These are phyloP conservation scores for Artibeus lituratus DNA, from an alignment of 2,797 vertebrate species.

Conservation along the genomic window DNA sequence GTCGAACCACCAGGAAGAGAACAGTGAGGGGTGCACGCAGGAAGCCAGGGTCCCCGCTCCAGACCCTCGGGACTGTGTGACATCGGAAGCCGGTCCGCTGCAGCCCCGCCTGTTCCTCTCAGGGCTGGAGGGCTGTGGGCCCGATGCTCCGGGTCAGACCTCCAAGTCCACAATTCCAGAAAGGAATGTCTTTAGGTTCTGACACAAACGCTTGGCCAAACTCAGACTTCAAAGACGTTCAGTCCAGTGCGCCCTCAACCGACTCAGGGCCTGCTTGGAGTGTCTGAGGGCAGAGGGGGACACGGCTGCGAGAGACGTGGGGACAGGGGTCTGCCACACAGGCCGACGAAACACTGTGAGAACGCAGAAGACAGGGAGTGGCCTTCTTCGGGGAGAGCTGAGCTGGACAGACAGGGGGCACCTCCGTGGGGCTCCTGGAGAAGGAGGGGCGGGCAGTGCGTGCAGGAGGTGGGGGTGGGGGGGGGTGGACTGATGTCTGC, in stretches of 20 bases:
- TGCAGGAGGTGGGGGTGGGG: accelerated
- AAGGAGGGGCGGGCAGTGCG: accelerated
- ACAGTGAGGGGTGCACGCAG: accelerated
- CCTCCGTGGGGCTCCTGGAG: accelerated
- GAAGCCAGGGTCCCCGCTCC: neutral
- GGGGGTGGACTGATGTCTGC: no score
- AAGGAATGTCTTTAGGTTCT: neutral
- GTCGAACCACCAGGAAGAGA: neutral
- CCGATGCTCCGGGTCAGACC: neutral
- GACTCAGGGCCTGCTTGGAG: no score
- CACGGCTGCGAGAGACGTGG: accelerated
- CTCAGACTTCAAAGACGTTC: neutral
- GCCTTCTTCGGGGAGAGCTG: neutral
- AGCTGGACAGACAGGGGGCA: neutral
- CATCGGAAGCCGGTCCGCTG: accelerated
- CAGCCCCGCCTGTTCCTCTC: accelerated
- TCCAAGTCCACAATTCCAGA: neutral
- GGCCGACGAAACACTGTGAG: neutral
- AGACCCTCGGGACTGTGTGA: accelerated
- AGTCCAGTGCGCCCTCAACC: neutral
- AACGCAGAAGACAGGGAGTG: neutral
- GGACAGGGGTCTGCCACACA: neutral
- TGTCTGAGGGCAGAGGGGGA: neutral
- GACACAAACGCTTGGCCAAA: neutral
- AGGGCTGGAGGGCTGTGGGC: neutral